Evolutionary conservation across 1,140 invertebrate species (phyloP).

Genomic region (Olivierus martensii): DNA sequence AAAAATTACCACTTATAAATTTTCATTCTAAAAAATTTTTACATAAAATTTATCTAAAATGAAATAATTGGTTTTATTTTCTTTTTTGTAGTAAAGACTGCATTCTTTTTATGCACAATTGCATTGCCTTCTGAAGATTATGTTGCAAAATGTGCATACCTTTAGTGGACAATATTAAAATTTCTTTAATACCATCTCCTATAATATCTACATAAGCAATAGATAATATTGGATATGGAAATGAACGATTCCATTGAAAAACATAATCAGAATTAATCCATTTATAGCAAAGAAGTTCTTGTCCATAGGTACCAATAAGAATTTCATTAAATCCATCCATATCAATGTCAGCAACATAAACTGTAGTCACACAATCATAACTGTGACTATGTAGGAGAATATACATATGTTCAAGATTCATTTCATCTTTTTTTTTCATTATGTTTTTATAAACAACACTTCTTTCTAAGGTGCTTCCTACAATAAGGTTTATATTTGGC

Average conservation of each 20-base stretch:
- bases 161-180: conserved; percentile 48
- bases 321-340: conserved; percentile 58
- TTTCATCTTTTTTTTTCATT: conserved; percentile 33
- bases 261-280: background rate
- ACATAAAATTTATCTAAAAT: too few relatives aligned
- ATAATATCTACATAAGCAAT: conserved; percentile 49
- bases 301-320: conserved; percentile 50
- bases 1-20: too few relatives aligned
- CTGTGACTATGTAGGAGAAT: conserved; percentile 37
- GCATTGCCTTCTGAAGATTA: background rate
- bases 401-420: background rate
- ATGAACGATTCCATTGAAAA: conserved; percentile 21
- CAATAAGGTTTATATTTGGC: conserved; percentile 38
- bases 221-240: conserved; percentile 46
- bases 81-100: conserved; percentile 6
- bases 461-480: conserved; percentile 41
- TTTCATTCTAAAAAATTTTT: too few relatives aligned
- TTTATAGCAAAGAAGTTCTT: conserved; percentile 27
- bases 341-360: conserved; percentile 49
- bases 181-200: conserved; percentile 50
- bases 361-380: conserved; percentile 43
- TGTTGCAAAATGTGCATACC: conserved; percentile 50
- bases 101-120: conserved; percentile 6
- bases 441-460: conserved; percentile 45
- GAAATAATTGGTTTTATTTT: too few relatives aligned